Evolutionary conservation across 1,140 invertebrate species (phyloP), one percentile per base, ranked within the genome.

Genomic region (Ptiloglossa arizonensis): DNA sequence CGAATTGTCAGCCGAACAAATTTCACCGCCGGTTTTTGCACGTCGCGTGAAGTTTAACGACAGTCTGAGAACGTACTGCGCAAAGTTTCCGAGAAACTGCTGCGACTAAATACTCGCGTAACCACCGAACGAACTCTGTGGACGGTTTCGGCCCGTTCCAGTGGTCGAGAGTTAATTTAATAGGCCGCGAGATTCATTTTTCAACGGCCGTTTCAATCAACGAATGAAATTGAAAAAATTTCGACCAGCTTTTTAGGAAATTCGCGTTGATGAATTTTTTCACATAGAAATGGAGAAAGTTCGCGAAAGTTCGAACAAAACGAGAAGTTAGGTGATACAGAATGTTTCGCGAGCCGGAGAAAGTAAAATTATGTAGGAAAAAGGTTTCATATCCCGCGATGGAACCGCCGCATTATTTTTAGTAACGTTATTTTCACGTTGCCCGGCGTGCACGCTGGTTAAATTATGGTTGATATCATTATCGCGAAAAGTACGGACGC

Each of bases 381-480:
- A 72, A 35, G 38, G 57, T 63, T 38, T 27, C 57, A 38, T 64
- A 60, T 50, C 22, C 44, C 2, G 15, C 15, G 2, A 24, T 17
- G 13, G 6, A 19, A 9, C 19, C n/a, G 48, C 22, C n/a, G 57
- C 38, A 50, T 63, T 63, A 72, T 72, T 63, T 72, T 50, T 38
- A 29, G 19, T 29, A 35, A 50, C 38, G 44, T 73, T 38, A 50
- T 19, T 66, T n/a, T 46, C 13, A 17, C 27, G 32, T 29, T 17
- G 15, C 2, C 1, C 11, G 11, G 9, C 2, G 13, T n/a, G 35
- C 13, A 9, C 11, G 0, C 3, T 17, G 24, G 32, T 17, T 64
- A 41, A 73, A 64, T 63, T 73, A 66, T 44, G 32, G 32, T 44
- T 74, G 46, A 66, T 67, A 44, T 56, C n/a, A 44, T 62, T 72